Evolutionary conservation across 2,888 invertebrate genomes (phyloP).

Genomic region (Agonopterix heracliana): DNA sequence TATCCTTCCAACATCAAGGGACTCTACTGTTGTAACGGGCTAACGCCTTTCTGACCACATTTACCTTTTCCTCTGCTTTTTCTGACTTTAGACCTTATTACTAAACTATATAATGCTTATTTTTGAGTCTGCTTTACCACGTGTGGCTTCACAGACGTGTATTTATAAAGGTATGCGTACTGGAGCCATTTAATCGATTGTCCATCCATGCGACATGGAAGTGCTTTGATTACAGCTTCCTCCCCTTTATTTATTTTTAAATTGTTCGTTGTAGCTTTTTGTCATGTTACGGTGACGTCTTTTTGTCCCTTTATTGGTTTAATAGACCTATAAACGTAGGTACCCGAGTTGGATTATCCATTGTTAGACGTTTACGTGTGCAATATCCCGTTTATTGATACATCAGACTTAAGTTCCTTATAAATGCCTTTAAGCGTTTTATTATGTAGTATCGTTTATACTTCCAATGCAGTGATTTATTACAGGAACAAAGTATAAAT

Average conservation of each 20-base stretch:
- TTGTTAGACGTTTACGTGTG: no score
- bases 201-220: slow-evolving; percentile 57
- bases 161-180: slow-evolving; percentile 26
- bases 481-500: slow-evolving; percentile 30
- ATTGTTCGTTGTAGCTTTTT: slow-evolving; percentile 42
- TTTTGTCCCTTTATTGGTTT: slow-evolving; percentile 32
- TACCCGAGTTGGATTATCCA: background rate
- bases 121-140: slow-evolving; percentile 14
- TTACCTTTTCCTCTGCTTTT: slow-evolving; percentile 11
- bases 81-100: slow-evolving; percentile 19
- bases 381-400: background rate
- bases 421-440: slow-evolving; percentile 14
- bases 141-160: slow-evolving; percentile 14
- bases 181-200: slow-evolving; percentile 59
- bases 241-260: slow-evolving; percentile 63
- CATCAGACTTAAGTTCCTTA: slow-evolving; percentile 11
- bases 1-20: slow-evolving; percentile 16
- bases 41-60: slow-evolving; percentile 22
- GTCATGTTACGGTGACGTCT: slow-evolving; percentile 18
- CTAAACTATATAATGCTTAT: slow-evolving; percentile 9
- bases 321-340: slow-evolving; percentile 29
- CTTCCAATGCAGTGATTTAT: slow-evolving; percentile 27
- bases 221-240: slow-evolving; percentile 68
- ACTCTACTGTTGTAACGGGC: slow-evolving; percentile 20
- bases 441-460: slow-evolving; percentile 11